Percentiles rank a stretch among this genome's conserved stretches.
Conservation (phyloP, 2,888 invertebrate genomes). For the Palloptera scutellata region DNA sequence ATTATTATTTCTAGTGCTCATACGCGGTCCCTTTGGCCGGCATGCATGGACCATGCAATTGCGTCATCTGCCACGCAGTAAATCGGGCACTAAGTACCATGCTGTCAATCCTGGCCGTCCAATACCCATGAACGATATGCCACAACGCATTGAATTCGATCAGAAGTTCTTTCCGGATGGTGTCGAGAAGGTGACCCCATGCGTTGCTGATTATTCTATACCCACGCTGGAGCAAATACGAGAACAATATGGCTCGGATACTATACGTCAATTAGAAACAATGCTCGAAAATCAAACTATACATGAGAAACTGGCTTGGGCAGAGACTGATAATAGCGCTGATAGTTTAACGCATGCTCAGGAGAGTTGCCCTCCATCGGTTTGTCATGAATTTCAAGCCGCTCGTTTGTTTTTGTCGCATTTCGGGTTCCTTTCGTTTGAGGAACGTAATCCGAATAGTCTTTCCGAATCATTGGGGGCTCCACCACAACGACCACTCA, state of each 20-base stretch:
- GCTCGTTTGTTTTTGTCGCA: constrained; percentile 94
- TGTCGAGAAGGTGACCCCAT: constrained; percentile 79
- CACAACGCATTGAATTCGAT: constrained; percentile 72
- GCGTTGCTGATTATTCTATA: constrained; percentile 90
- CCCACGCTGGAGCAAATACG: constrained; percentile 83
- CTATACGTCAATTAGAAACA: constrained; percentile 72
- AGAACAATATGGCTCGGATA: constrained; percentile 67
- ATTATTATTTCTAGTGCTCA: constrained; percentile 69
- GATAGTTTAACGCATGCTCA: constrained; percentile 67
- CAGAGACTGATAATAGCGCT: constrained; percentile 62
- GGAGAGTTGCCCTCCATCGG: constrained; percentile 81
- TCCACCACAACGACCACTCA: constrained; percentile 56
- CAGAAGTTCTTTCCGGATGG: constrained; percentile 83
- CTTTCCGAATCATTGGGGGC: constrained; percentile 52
- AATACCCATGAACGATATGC: constrained; percentile 75
- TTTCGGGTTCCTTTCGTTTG: constrained; percentile 86
- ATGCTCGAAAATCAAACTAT: constrained; percentile 76
- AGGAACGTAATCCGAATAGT: constrained; percentile 63
- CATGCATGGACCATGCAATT: constrained; percentile 94
- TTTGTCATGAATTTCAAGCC: constrained; percentile 93
- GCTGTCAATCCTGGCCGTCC: constrained; percentile 74
- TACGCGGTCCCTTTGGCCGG: constrained; percentile 92
- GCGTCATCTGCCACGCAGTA: constrained; percentile 85
- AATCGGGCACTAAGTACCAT: constrained; percentile 72
- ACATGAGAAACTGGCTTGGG: constrained; percentile 68